Evolutionary conservation across 2,113 vertebrate species (phyloP), one percentile per base, ranked within the genome.

Genomic region (Hymenochirus boettgeri): DNA sequence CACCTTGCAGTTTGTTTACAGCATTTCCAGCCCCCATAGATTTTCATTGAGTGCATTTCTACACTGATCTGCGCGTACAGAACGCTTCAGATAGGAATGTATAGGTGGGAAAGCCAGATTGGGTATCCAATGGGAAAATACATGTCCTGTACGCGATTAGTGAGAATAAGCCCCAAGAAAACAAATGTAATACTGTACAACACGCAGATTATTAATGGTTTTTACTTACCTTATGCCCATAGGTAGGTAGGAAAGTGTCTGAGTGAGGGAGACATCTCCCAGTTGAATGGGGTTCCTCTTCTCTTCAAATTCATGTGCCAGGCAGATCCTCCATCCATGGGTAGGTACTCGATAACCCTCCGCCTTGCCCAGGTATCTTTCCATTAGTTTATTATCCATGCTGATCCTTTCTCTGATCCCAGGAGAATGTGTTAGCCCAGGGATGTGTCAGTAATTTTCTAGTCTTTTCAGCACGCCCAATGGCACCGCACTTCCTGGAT

Each of bases 221-320:
- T 35, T 3, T 13, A 66, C 86, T 82, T 72, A 98, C 95, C 94
- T 88, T 77, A 95, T 61, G 15, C 75, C 89, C 55, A 97, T 78
- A 55, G 93, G 91, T 2, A 96, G 0, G 66, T 96, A 91, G 47
- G 88, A 80, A 57, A 91, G 33, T 65, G 88, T 26, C 25, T 94
- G 84, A 53, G 85, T 80, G 52, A 91, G 56, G 0, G 93, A 90
- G 48, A 97, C 76, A 46, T 96, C 83, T 53, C 77, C 85, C 7
- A 90, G 87, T 13, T 91, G 81, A 70, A 93, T 92, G 4, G 94
- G 95, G 70, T 93, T 93, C 61, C 95, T 85, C 81, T 86, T 91
- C 83, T 98, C 91, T 65, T 83, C 81, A 79, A 96, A 98, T 70
- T 93, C 89, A 3, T 96, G 93, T 0, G 91, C 92, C 73, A 97